A percentile compares a stretch with the other conserved stretches of the same genome.
phyloP scores from a whole-genome alignment of 2,888 invertebrate genomes.

The Parochlus steinenii region DNA sequence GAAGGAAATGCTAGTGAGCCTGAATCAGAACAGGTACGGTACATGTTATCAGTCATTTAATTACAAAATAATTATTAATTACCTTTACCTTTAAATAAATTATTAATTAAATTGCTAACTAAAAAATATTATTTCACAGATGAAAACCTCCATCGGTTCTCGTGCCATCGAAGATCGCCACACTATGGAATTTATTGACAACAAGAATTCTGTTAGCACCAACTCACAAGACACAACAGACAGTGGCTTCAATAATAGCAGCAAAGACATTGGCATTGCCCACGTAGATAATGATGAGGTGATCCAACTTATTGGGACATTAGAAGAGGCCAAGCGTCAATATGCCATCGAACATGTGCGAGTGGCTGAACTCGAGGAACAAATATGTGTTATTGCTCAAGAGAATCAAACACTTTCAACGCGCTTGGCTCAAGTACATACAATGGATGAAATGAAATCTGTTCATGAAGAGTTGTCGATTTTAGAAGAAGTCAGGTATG shows the following conservation, averaged over 20 bases:
- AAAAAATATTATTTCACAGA: no score
- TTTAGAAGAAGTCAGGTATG: slow-evolving; percentile 72
- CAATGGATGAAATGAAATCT: slow-evolving; percentile 62
- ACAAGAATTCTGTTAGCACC: no score
- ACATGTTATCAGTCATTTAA: no score
- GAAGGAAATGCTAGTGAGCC: slow-evolving; percentile 12
- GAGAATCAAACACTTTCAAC: slow-evolving; percentile 28
- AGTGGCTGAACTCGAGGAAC: slow-evolving; percentile 59
- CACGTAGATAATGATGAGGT: slow-evolving; percentile 28
- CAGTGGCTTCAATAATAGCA: slow-evolving; percentile 9
- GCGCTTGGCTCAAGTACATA: slow-evolving; percentile 27
- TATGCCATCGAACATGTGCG: slow-evolving; percentile 54
- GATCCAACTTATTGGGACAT: slow-evolving; percentile 45
- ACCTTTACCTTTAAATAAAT: not conserved
- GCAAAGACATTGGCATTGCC: slow-evolving; percentile 7
- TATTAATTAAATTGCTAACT: not conserved
- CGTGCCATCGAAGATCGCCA: no score
- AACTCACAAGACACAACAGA: slow-evolving; percentile 13
- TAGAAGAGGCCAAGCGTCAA: slow-evolving; percentile 50
- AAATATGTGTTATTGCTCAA: slow-evolving; percentile 32
- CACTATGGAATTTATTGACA: no score
- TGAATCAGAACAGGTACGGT: slow-evolving; percentile 10
- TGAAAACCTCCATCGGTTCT: no score
- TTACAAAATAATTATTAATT: not conserved
- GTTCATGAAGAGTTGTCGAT: slow-evolving; percentile 71